Conservation (phyloP, 2,888 invertebrate genomes). For the Ceraclea dissimilis region DNA sequence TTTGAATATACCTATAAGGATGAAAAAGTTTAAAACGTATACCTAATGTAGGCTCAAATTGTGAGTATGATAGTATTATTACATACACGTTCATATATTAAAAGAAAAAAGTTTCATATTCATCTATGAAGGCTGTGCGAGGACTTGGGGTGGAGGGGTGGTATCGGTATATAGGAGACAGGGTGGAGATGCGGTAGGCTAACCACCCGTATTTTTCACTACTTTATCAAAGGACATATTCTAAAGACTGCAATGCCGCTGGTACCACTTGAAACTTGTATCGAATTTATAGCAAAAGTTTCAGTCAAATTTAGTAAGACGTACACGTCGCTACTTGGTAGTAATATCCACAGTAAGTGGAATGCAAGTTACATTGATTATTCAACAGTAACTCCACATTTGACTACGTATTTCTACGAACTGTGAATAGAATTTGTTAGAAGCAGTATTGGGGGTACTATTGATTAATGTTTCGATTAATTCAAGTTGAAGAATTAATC, state of each 20-base stretch:
- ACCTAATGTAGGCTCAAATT: too few species aligned
- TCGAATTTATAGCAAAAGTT: constrained; percentile 15
- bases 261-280: constrained; percentile 11
- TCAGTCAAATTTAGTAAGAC: constrained; percentile 14
- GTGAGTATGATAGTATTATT: too few species aligned
- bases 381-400: neutral
- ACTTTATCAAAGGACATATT: constrained; percentile 19
- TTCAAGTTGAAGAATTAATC: neutral
- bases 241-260: constrained; percentile 15
- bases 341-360: neutral
- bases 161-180: too few species aligned
- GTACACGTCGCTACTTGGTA: neutral
- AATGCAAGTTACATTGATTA: neutral
- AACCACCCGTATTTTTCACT: constrained; percentile 19
- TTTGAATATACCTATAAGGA: too few species aligned
- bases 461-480: neutral
- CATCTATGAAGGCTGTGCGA: too few species aligned
- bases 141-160: too few species aligned
- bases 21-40: too few species aligned
- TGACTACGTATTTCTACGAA: neutral
- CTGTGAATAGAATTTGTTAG: constrained; percentile 1
- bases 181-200: constrained; percentile 14
- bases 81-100: too few species aligned
- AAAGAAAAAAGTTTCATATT: too few species aligned
- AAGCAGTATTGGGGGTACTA: neutral